These are phyloP conservation scores for Drosophila jambulina DNA, from an alignment of 1,140 invertebrate genomes.

Conservation along the genomic window DNA sequence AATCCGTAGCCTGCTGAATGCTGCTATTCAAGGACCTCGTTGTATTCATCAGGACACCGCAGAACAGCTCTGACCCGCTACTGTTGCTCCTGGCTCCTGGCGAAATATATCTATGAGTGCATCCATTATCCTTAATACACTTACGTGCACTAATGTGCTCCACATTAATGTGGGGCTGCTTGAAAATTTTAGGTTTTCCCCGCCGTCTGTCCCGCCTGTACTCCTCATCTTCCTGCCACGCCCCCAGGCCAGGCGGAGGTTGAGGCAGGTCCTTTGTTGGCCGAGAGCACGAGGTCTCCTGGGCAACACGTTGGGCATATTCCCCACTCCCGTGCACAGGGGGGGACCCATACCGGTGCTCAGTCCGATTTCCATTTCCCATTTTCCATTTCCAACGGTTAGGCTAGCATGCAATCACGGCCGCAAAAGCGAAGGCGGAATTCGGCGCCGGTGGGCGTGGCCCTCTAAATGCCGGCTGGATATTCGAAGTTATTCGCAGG, in stretches of 20 bases:
- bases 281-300: conserved; percentile 19
- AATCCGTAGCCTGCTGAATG: conserved; percentile 12
- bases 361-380: conserved; percentile 31
- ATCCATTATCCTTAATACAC: conserved; percentile 84
- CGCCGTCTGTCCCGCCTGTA: conserved; percentile 4
- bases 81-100: conserved; percentile 19
- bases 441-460: conserved; percentile 20
- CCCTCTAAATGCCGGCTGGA: conserved; percentile 24
- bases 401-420: conserved; percentile 37
- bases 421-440: conserved; percentile 13
- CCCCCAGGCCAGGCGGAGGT: neutral
- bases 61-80: conserved; percentile 1
- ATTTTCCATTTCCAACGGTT: conserved; percentile 14
- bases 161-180: conserved; percentile 77
- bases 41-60: conserved; percentile 18
- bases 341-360: neutral
- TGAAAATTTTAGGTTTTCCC: conserved; percentile 65
- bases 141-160: conserved; percentile 83
- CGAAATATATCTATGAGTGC: conserved; percentile 80
- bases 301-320: conserved; percentile 51
- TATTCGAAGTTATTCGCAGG: conserved; percentile 20
- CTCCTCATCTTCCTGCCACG: conserved; percentile 15
- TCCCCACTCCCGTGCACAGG: neutral
- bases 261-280: conserved; percentile 16
- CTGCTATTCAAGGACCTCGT: conserved; percentile 22